Evolutionary conservation across 2,113 vertebrate genomes (phyloP), one percentile per base, ranked within the genome.

Genomic region (Ochotona princeps): DNA sequence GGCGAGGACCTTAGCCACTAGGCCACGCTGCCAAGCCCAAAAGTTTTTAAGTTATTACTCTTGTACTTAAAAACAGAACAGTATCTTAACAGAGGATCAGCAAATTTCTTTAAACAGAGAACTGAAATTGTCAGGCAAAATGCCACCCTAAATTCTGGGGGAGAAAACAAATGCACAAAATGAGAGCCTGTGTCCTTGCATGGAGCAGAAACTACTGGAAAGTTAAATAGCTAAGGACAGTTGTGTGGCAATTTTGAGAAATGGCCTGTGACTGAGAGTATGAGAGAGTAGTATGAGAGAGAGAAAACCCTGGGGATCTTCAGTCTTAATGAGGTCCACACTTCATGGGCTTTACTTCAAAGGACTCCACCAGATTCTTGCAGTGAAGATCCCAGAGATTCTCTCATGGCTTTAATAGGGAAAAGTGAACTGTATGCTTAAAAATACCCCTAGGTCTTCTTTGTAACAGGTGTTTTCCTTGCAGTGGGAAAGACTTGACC

Each of bases 201-300:
- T 73, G 84, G 14, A 70, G 63, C 32, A 90, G 54, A 88, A 69
- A 88, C 23, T 60, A 18, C 66, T 90, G 28, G 49, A 83, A 25
- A 81, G 11, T 10, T 47, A 83, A 78, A 60, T 57, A 17, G 54
- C 17, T 12, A 17, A 87, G 54, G 89, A 75, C 44, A 86, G 26
- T 54, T 79, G 83, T 76, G 65, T 54, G 72, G 15, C 51, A 83
- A 44, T 79, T 87, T 90, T 79, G 35, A 89, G n/a, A 63, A 92
- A 83, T 44, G 83, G 21, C 49, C 92, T 32, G n/a, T 87, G 38
- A 87, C n/a, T 63, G n/a, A n/a, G 35, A 74, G 14, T 78, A 28
- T 91, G 66, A n/a, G n/a, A n/a, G 28, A 90, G 84, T 84, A 94
- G 38, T 69, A 38, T 80, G 60, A 44, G 21, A 90, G 11, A 47